Base-by-base conservation (phyloP, 2,888 invertebrate genomes). In the Balanococcus diminutus region DNA sequence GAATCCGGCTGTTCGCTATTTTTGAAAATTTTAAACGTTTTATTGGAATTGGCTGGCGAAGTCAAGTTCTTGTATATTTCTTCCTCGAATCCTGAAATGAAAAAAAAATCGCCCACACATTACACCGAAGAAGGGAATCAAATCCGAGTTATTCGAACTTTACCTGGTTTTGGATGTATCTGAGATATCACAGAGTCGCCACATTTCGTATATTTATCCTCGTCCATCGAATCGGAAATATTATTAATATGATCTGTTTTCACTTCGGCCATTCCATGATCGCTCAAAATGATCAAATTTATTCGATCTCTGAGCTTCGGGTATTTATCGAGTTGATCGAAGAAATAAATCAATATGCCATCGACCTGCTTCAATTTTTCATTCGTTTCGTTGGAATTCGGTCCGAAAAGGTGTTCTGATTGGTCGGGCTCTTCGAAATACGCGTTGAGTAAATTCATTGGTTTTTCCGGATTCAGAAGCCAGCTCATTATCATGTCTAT, bases 381-480 rank as follows among this genome's bases (percentile, higher is more conserved):
- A 46, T 90, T 89, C 32, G 91, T 90, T 82, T 90, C 88, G 0
- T 88, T 87, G 25, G 90, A 90, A 56, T 92, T 90, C 4, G 92
- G 92, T 0, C 94, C 94, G 88, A 90, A 91, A 0, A 88, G 89
- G 89, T 95, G 95, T 0, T 92, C 93, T 86, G 91, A 90, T 14
- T 90, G 90, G 89, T 95, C 95, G 0, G 95, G 95, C 88, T 95
- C 93, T 88, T 94, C 93, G 88, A 94, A 92, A 89, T 95, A 95
- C 67, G 94, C 86, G 90, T 94, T 91, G 0, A 93, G 92, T 84
- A 95, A 90, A 90, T 95, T 95, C 0, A 93, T 93, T 11, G 94
- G 94, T 86, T 91, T 91, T 16, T 88, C 88, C 3, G 91, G 90
- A 89, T 94, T 89, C 19, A 89, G 90, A 82, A 94, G 91, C 94